Base-by-base conservation (phyloP, 37 sponge, comb jelly and placozoan genomes). In the Corticium candelabrum region DNA sequence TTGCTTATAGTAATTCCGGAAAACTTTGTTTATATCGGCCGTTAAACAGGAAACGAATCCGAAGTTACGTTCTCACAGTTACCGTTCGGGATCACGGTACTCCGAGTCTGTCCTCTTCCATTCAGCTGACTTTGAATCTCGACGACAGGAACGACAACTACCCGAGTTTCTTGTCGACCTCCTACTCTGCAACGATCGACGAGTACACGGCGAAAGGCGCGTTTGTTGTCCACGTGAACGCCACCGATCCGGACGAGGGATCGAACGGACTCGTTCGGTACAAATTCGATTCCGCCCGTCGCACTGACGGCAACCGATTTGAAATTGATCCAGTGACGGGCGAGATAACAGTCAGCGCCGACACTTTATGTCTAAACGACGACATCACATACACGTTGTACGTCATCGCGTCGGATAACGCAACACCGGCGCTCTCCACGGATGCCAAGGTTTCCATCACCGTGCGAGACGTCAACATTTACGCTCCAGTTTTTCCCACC, bases 131-230 rank as follows among this genome's bases (percentile, higher is more conserved):
- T 4, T 7, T 70, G 5, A 35, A 30, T 32, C 5, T 70, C 36
- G 7, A 15, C 31, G 73, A 70, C 73, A 29, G 21, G 7, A 70
- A 70, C 21, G 73, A 70, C 73, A 70, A 70, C 36, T 35, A 70
- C 36, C 73, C 73, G 73, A 4, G 5, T 4, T 70, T 70, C 36
- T 30, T 5, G 5, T 32, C 7, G 33, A 34, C 29, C 35, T 29
- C 29, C 5, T 70, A 70, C 73, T 35, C 5, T 29, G 36, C 35
- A 7, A 29, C 7, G 29, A 15, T 70, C 29, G 36, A 70, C 4
- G 73, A 70, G 31, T 30, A 29, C 35, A 7, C 33, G 5, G 31
- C 73, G 33, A 4, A 5, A 4, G 21, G 5, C 4, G 21, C 73
- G 5, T 15, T 15, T 7, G 73, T 70, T 32, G 73, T 15, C 21